Evolutionary conservation across 2,797 vertebrate genomes (phyloP).

Genomic region (Vultur gryphus): DNA sequence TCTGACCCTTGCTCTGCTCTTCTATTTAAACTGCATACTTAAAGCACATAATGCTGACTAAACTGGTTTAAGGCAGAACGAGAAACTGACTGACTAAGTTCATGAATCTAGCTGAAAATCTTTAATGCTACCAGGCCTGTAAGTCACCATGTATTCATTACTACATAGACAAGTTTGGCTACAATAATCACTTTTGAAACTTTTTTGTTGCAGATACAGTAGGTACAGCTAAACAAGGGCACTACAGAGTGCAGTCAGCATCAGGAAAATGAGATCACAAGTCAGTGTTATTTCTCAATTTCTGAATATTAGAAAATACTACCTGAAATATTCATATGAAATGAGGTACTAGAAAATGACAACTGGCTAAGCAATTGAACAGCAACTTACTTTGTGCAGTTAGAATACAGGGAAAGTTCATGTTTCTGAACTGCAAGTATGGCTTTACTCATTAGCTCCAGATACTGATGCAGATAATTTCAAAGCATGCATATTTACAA

Average conservation of each 20-base stretch:
- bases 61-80: neutral
- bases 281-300: neutral
- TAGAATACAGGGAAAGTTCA: neutral
- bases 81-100: neutral
- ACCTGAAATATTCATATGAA: neutral
- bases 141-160: neutral
- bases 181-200: neutral
- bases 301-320: neutral
- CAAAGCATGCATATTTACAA: neutral
- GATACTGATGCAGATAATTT: neutral
- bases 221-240: neutral
- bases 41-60: neutral
- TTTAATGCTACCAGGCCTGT: neutral
- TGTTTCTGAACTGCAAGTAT: neutral
- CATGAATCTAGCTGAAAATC: neutral
- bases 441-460: neutral
- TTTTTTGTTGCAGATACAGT: neutral
- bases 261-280: neutral
- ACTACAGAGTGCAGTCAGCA: neutral
- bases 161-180: neutral
- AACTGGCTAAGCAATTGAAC: neutral
- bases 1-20: neutral
- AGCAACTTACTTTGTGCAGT: neutral
- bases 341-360: neutral
- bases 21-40: neutral